These are phyloP conservation scores for Dendrolimus houi DNA, from an alignment of 2,888 invertebrate species.

Conservation along the genomic window DNA sequence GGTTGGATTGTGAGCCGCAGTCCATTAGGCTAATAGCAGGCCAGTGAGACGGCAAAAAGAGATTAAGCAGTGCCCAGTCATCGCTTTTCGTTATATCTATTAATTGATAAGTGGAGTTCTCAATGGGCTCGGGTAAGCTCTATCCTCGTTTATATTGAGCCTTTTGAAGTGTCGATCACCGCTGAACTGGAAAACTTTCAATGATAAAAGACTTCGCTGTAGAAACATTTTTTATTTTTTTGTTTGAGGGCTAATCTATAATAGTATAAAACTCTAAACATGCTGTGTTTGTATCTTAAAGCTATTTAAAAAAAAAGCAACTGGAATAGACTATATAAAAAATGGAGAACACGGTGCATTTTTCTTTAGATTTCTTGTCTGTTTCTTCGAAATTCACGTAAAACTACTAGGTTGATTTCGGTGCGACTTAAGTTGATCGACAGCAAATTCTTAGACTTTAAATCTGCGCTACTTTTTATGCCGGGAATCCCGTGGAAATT, in stretches of 20 bases:
- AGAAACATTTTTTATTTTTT: not conserved
- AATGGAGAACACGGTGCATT: too few relatives aligned
- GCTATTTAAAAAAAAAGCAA: too few relatives aligned
- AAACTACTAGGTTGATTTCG: too few relatives aligned
- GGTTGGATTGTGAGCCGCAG: conserved; percentile 35
- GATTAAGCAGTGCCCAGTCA: conserved; percentile 60
- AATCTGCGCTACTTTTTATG: too few relatives aligned
- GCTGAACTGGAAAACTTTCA: not conserved
- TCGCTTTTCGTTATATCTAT: conserved; percentile 48
- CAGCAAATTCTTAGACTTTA: too few relatives aligned
- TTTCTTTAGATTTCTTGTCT: too few relatives aligned
- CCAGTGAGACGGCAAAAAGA: conserved; percentile 61
- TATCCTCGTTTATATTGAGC: not conserved
- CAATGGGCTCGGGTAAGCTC: conserved; percentile 21
- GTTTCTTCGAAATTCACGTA: too few relatives aligned
- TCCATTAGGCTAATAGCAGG: conserved; percentile 64
- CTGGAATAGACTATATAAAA: too few relatives aligned
- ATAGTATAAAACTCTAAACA: too few relatives aligned
- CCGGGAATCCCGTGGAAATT: too few relatives aligned
- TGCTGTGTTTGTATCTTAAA: too few relatives aligned
- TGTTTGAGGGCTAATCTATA: not conserved
- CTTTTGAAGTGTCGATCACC: not conserved
- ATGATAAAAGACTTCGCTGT: not conserved
- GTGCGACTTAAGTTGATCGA: too few relatives aligned
- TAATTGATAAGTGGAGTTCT: conserved; percentile 52